phyloP scores from a whole-genome alignment of 2,113 vertebrate species.

The Cisticola juncidis region DNA sequence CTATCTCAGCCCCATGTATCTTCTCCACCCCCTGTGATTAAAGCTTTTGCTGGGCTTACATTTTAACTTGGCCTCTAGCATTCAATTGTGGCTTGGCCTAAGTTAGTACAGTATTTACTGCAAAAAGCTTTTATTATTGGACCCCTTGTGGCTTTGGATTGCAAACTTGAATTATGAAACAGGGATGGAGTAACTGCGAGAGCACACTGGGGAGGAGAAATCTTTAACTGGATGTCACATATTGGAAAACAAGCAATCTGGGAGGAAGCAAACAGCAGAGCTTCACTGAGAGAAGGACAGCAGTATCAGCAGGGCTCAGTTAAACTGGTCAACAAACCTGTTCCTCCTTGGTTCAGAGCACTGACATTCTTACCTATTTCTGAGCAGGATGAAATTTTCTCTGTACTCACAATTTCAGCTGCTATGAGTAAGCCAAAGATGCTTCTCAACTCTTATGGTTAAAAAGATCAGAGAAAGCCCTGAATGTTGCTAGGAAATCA shows the following conservation, averaged over 20 bases:
- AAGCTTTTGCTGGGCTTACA: constrained; percentile 40
- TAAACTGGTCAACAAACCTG: background rate
- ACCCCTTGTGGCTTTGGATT: constrained; percentile 15
- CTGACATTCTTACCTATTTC: background rate
- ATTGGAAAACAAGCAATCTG: background rate
- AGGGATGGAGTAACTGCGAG: background rate
- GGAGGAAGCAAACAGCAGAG: background rate
- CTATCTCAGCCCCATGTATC: background rate
- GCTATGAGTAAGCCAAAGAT: background rate
- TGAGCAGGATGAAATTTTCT: background rate
- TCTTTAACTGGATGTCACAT: background rate
- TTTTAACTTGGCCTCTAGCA: constrained; percentile 48
- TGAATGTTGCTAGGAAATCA: constrained; percentile 49
- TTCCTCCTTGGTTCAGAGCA: background rate
- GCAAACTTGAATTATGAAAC: constrained; percentile 39
- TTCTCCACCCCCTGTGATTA: background rate
- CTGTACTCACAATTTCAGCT: background rate
- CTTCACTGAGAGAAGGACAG: background rate
- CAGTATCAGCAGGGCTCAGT: background rate
- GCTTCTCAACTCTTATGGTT: background rate
- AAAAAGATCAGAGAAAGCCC: background rate
- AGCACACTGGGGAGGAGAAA: background rate
- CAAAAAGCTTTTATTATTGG: constrained; percentile 38
- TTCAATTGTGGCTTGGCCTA: constrained; percentile 42
- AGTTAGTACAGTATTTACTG: constrained; percentile 35